These are phyloP conservation scores for Eupsilia transversa DNA, from an alignment of 2,888 invertebrate genomes.

Conservation along the genomic window DNA sequence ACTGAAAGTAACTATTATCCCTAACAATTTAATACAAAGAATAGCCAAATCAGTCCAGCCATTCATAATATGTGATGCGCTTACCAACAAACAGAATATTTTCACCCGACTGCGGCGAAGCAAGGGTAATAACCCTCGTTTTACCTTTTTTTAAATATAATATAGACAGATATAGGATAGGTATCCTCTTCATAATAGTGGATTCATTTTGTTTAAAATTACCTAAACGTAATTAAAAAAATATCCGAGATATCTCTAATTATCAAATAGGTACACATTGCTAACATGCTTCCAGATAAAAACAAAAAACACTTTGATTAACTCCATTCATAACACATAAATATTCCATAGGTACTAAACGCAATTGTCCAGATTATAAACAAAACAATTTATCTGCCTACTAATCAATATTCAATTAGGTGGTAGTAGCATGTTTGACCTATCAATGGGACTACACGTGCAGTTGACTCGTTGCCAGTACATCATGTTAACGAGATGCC, in stretches of 20 bases:
- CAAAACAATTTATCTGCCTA: conserved; percentile 54
- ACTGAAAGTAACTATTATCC: no score
- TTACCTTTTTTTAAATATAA: no score
- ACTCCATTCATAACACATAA: neutral
- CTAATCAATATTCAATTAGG: conserved; percentile 57
- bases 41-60: neutral
- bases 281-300: neutral
- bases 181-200: neutral
- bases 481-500: conserved; percentile 41
- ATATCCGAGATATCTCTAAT: neutral
- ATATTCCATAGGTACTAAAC: neutral
- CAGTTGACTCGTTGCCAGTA: conserved; percentile 60
- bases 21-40: neutral
- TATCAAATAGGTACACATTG: neutral
- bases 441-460: conserved; percentile 34
- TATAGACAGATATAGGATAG: neutral
- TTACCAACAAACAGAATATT: neutral
- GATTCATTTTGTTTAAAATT: neutral
- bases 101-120: no score
- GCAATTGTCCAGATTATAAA: conserved; percentile 48
- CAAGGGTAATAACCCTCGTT: no score
- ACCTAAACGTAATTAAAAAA: neutral
- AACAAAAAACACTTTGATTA: conserved; percentile 54
- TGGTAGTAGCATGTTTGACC: conserved; percentile 18
- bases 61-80: neutral